Evolutionary conservation across 2,797 vertebrate species (phyloP).

Genomic region (Enteromius anoplus): DNA sequence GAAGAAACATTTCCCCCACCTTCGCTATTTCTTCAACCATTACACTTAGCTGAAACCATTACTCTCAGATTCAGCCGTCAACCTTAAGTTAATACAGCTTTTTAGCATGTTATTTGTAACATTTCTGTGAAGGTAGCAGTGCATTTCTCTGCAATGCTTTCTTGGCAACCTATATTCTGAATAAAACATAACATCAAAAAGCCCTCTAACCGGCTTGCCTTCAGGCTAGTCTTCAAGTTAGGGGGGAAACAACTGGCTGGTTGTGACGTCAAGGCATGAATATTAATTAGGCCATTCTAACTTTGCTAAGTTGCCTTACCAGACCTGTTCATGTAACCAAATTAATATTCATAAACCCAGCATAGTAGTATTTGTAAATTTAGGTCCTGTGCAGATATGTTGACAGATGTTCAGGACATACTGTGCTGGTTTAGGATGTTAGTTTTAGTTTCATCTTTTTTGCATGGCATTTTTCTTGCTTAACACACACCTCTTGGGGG

Average conservation of each 20-base stretch:
- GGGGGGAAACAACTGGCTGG: neutral
- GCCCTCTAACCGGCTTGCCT: conserved; percentile 36
- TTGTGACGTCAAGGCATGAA: conserved; percentile 26
- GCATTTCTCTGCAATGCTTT: conserved; percentile 42
- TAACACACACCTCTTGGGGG: neutral
- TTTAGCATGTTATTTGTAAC: conserved; percentile 58
- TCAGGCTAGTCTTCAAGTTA: neutral
- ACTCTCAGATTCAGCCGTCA: conserved; percentile 51
- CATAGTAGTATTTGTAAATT: neutral
- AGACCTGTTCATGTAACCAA: neutral
- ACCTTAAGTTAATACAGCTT: conserved; percentile 55
- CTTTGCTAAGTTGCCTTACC: neutral
- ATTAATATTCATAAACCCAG: conserved; percentile 20
- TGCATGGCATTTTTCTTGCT: neutral
- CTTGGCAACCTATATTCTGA: conserved; percentile 54
- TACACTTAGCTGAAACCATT: conserved; percentile 20
- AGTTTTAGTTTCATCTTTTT: neutral
- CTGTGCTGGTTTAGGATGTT: neutral
- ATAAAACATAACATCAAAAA: conserved; percentile 41
- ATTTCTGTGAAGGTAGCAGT: conserved; percentile 59
- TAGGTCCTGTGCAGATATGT: neutral
- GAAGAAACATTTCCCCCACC: conserved; percentile 23
- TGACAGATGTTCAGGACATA: neutral
- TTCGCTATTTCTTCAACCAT: conserved; percentile 18
- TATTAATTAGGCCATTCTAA: conserved; percentile 17